Conservation (phyloP, 2,113 vertebrate species). For the Pionites leucogaster region DNA sequence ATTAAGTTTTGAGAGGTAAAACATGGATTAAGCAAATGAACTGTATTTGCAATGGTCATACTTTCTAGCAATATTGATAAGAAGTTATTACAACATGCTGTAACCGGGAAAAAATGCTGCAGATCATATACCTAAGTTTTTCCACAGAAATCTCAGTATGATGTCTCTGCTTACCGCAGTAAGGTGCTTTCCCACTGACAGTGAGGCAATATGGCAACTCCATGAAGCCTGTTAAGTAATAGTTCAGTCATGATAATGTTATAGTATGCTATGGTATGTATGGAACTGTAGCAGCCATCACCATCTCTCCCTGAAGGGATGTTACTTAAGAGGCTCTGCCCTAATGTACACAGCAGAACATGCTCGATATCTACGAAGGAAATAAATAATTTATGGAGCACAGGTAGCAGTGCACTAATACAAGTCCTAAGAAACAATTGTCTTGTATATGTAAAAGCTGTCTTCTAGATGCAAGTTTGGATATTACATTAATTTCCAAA, state of each 20-base stretch:
- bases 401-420: neutral
- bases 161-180: neutral
- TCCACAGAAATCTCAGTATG: neutral
- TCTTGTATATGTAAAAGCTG: neutral
- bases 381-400: neutral
- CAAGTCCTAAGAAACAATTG: neutral
- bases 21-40: neutral
- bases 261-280: neutral
- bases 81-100: neutral
- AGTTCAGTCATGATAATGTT: neutral
- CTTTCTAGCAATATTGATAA: neutral
- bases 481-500: neutral
- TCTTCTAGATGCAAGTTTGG: neutral
- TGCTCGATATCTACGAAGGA: neutral
- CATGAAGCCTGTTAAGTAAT: neutral
- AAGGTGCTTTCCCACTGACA: neutral
- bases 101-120: neutral
- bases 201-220: neutral
- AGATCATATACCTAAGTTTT: neutral
- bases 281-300: neutral
- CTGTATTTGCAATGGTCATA: neutral
- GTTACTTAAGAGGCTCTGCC: neutral
- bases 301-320: neutral
- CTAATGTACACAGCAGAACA: neutral
- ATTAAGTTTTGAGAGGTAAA: neutral